Evolutionary conservation across 2,797 vertebrate species (phyloP).

Genomic region (Gambelia wislizenii): DNA sequence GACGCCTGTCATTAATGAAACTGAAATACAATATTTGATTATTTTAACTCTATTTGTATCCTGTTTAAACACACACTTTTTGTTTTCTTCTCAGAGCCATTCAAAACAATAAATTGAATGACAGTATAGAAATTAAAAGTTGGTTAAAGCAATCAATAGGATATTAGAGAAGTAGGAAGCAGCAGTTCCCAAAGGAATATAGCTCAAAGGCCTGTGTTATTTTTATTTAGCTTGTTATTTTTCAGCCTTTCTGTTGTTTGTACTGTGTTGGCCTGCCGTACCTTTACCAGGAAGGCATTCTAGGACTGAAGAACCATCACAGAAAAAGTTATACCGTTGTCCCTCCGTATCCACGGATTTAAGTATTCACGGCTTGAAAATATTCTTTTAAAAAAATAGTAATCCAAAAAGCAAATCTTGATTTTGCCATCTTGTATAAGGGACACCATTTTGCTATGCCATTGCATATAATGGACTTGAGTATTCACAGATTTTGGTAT

Average conservation of each 20-base stretch:
- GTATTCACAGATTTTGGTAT: too few species aligned
- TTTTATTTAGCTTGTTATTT: too few species aligned
- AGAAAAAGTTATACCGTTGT: background rate
- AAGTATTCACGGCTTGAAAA: too few species aligned
- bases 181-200: background rate
- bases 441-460: too few species aligned
- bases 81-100: background rate
- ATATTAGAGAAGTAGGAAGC: background rate
- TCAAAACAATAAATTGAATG: constrained; percentile 5
- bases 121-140: background rate
- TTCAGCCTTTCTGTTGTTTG: background rate
- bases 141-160: background rate
- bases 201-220: background rate
- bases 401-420: too few species aligned
- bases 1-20: background rate
- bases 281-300: background rate
- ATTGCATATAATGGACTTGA: too few species aligned
- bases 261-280: background rate
- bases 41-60: background rate
- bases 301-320: background rate
- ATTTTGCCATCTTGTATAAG: too few species aligned
- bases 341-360: too few species aligned
- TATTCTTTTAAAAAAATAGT: too few species aligned
- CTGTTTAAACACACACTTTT: background rate
- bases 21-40: background rate